These are phyloP conservation scores for Macrostomum lignano DNA, from an alignment of 1,140 invertebrate genomes.

Conservation along the genomic window DNA sequence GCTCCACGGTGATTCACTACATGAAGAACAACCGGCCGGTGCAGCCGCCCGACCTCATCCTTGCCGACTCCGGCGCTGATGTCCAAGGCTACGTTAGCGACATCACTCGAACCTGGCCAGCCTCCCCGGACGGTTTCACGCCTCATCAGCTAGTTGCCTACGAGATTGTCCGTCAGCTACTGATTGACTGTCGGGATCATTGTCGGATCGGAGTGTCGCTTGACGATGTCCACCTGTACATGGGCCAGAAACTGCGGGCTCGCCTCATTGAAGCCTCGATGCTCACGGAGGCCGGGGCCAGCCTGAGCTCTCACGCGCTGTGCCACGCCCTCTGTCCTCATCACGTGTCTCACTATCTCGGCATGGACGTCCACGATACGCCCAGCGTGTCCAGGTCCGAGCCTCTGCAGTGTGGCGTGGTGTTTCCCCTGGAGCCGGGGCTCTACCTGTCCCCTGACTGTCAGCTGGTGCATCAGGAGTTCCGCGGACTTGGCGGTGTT, in stretches of 20 bases:
- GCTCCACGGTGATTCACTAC: constrained; percentile 85
- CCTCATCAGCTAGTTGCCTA: background rate
- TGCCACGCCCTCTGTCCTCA: constrained; percentile 90
- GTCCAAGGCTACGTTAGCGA: constrained; percentile 71
- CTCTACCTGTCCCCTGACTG: background rate
- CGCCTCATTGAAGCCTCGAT: background rate
- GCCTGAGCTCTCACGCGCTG: background rate
- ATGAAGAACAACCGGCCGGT: constrained; percentile 57
- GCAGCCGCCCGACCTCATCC: constrained; percentile 45
- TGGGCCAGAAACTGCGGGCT: background rate
- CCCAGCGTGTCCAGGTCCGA: constrained; percentile 41
- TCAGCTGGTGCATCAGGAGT: background rate
- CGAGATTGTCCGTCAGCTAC: background rate
- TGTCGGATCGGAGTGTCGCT: background rate
- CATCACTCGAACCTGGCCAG: constrained; percentile 79
- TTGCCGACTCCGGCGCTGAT: constrained; percentile 83
- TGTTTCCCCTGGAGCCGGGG: constrained; percentile 86
- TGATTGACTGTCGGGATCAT: background rate
- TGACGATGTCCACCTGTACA: background rate
- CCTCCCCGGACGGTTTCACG: constrained; percentile 34
- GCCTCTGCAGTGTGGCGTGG: constrained; percentile 46
- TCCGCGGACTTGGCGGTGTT: constrained; percentile 1
- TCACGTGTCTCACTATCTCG: constrained; percentile 75
- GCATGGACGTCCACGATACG: constrained; percentile 91
- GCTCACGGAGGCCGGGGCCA: background rate